Base-by-base conservation (phyloP, 2,797 vertebrate species). In the Melanogrammus aeglefinus region DNA sequence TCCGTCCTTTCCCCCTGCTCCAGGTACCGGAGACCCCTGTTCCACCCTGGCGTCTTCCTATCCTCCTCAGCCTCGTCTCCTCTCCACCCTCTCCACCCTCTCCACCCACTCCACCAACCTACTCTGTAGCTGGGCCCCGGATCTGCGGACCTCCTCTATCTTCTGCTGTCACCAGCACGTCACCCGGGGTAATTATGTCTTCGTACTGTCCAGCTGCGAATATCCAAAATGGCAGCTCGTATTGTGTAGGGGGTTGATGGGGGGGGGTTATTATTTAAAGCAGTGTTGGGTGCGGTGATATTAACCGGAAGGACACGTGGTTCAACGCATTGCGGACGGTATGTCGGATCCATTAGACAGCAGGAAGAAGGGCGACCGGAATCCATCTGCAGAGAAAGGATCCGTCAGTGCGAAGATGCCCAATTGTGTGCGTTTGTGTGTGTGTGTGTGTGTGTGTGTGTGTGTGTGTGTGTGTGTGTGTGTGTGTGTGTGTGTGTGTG, bases 11-110 rank as follows among this genome's bases (percentile, higher is more conserved):
- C 86, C 84, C 87, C 85, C 83, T 91, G 91, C 93, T 93, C 80
- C 91, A 94, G 93, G 93, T 93, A 87, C 86, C 87, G 63, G 76
- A 88, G 85, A 77, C 83, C 84, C 87, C 79, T 88, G 85, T 88
- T 88, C 86, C 86, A 89, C 84, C 84, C 87, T 86, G 89, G 86
- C 85, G 83, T 88, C 81, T 79, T 88, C 89, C 83, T 84, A 78
- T 79, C 87, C 89, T 80, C 47, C 47, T 57, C 47, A 66, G 47
- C 75, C 70, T 36, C 76, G 77, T 80, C 84, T 81, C 84, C 79
- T 76, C 86, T 82, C 80, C 71, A 51, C 57, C 41, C 79, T 76
- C 86, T 82, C 80, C 71, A 51, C 57, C 41, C 31, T 78, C 83
- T 57, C 78, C 87, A 75, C 78, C 87, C 16, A 6, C 47, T 4